phyloP scores from a whole-genome alignment of 2,797 vertebrate species.

The Chanos chanos region DNA sequence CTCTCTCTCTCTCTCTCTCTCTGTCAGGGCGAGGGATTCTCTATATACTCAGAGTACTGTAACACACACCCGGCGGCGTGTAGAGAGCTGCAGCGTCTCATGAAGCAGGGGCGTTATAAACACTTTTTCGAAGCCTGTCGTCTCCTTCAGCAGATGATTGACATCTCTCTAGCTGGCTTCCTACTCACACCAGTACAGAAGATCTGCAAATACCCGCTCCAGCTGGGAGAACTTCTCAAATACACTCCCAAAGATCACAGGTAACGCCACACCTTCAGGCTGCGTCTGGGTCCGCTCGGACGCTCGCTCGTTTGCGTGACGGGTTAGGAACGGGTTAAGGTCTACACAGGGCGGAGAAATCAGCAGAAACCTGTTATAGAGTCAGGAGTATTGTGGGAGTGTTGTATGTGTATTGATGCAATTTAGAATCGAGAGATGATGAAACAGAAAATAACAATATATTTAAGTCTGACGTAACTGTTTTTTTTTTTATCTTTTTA shows the following conservation, averaged over 20 bases:
- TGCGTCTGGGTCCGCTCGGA: no score
- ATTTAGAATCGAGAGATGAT: no score
- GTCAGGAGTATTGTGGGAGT: no score
- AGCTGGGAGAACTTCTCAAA: constrained; percentile 96
- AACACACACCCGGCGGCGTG: constrained; percentile 93
- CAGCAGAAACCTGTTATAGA: no score
- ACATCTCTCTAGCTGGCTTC: constrained; percentile 95
- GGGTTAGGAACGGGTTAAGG: no score
- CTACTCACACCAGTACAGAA: constrained; percentile 96
- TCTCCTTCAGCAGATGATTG: constrained; percentile 96
- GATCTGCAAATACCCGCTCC: constrained; percentile 98
- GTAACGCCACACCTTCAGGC: constrained; percentile 53
- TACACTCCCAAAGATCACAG: constrained; percentile 94
- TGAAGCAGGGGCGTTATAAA: constrained; percentile 89
- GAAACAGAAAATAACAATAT: no score
- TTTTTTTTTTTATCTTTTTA: no score
- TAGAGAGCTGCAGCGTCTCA: constrained; percentile 84
- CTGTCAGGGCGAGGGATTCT: constrained; percentile 87
- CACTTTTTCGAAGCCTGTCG: constrained; percentile 98
- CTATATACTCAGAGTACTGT: constrained; percentile 96
- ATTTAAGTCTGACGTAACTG: no score
- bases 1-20: not conserved
- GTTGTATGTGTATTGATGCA: no score
- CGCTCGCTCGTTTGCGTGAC: no score
- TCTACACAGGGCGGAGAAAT: no score